These are phyloP conservation scores for Xenopus petersii DNA, from an alignment of 2,797 vertebrate genomes.

Conservation along the genomic window DNA sequence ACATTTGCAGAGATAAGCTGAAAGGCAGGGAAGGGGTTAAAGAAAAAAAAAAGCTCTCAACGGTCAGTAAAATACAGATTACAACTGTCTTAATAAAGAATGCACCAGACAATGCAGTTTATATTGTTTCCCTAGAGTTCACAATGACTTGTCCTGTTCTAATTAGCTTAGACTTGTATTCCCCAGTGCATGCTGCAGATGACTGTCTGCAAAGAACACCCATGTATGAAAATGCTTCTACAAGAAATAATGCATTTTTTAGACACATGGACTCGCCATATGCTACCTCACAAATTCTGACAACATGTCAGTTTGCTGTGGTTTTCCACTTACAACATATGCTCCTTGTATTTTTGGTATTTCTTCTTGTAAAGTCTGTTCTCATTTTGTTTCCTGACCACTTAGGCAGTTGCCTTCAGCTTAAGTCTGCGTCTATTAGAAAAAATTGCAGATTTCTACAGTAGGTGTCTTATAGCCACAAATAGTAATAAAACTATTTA, in stretches of 20 bases:
- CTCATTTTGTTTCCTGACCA: slow-evolving; percentile 5
- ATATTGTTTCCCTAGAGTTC: background rate
- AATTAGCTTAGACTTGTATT: slow-evolving; percentile 33
- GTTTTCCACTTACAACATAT: slow-evolving; percentile 35
- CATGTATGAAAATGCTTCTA: slow-evolving; percentile 31
- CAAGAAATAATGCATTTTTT: slow-evolving; percentile 31
- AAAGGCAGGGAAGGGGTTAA: too few species aligned
- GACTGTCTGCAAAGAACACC: slow-evolving; percentile 20
- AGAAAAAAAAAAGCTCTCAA: too few species aligned
- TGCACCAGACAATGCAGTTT: too few species aligned
- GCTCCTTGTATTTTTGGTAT: slow-evolving; percentile 36
- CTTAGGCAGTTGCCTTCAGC: background rate
- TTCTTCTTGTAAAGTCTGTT: slow-evolving; percentile 12
- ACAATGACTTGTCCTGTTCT: slow-evolving; percentile 30
- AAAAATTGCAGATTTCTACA: too few species aligned
- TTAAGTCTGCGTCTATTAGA: too few species aligned
- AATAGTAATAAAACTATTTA: too few species aligned
- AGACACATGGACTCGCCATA: slow-evolving; percentile 44
- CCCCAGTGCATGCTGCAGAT: slow-evolving; percentile 32
- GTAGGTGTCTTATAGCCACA: too few species aligned
- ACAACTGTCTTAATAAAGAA: too few species aligned
- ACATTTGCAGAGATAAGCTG: too few species aligned
- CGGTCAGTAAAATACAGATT: too few species aligned
- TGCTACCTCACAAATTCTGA: slow-evolving; percentile 35
- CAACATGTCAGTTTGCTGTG: slow-evolving; percentile 40